A percentile compares a stretch with the other conserved stretches of the same genome.
phyloP scores from a whole-genome alignment of 2,113 vertebrate species.

The Struthio camelus region DNA sequence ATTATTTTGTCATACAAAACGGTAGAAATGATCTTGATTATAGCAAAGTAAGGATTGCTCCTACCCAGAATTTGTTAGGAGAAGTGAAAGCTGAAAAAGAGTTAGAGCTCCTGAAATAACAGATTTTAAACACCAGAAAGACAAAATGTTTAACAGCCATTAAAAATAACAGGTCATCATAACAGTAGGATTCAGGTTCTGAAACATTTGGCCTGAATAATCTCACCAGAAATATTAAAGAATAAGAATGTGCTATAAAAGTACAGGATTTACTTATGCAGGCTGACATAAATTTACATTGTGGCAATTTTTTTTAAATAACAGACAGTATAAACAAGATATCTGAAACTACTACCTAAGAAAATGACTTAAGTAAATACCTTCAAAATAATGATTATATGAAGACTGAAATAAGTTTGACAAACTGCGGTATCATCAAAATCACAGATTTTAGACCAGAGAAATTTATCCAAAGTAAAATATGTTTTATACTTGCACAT shows the following conservation, averaged over 20 bases:
- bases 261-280: background rate
- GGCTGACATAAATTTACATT: background rate
- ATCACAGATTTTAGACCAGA: background rate
- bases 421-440: background rate
- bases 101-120: background rate
- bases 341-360: background rate
- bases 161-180: background rate
- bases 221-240: background rate
- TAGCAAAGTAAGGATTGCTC: background rate
- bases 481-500: background rate
- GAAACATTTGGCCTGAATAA: background rate
- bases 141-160: background rate
- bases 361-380: background rate
- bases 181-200: background rate
- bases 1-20: conserved; percentile 1
- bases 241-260: background rate
- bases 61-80: background rate
- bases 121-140: background rate
- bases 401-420: background rate
- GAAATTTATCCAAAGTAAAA: background rate
- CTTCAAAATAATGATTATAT: background rate
- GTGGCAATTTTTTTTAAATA: background rate
- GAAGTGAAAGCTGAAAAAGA: background rate
- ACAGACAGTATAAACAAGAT: background rate
- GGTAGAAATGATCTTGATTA: background rate